A percentile compares a stretch with the other conserved stretches of the same genome.
Evolutionary conservation across 2,888 invertebrate genomes (phyloP).

Genomic region (Sisyra terminalis): DNA sequence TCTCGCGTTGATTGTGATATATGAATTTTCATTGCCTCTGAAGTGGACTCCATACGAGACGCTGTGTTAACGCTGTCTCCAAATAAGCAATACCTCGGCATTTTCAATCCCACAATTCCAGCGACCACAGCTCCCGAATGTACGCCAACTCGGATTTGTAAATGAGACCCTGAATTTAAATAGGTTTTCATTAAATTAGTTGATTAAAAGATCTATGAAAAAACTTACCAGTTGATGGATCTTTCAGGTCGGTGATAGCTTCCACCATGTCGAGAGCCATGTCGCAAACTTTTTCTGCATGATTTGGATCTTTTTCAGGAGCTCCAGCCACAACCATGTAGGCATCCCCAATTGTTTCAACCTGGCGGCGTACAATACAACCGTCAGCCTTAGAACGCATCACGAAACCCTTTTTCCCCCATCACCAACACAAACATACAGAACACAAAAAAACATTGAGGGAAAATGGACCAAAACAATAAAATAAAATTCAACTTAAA

Average conservation of each 20-base stretch:
- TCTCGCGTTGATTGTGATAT: conserved; percentile 80
- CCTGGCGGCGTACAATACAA: conserved; percentile 33
- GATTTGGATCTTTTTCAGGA: conserved; percentile 75
- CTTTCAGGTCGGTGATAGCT: conserved; percentile 77
- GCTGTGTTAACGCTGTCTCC: conserved; percentile 88
- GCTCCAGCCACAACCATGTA: conserved; percentile 98
- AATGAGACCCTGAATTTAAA: conserved; percentile 68
- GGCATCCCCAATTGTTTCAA: conserved; percentile 95
- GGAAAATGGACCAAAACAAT: conserved; percentile 12
- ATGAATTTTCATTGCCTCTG: conserved; percentile 86
- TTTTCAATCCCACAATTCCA: conserved; percentile 85
- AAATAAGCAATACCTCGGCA: conserved; percentile 78
- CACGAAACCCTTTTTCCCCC: conserved; percentile 6
- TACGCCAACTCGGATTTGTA: conserved; percentile 71
- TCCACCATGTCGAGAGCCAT: conserved; percentile 96
- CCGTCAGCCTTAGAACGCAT: conserved; percentile 12
- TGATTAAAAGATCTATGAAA: too few species aligned
- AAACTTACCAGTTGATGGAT: conserved; percentile 74
- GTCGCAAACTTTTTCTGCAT: conserved; percentile 82
- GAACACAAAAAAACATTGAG: conserved; percentile 13
- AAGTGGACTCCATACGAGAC: conserved; percentile 84
- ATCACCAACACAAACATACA: conserved; percentile 2
- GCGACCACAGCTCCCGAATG: conserved; percentile 88
- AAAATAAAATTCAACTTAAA: conserved; percentile 6
- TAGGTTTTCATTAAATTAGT: not conserved